phyloP scores from a whole-genome alignment of 2,888 invertebrate genomes.

The Brassicogethes aeneus region DNA sequence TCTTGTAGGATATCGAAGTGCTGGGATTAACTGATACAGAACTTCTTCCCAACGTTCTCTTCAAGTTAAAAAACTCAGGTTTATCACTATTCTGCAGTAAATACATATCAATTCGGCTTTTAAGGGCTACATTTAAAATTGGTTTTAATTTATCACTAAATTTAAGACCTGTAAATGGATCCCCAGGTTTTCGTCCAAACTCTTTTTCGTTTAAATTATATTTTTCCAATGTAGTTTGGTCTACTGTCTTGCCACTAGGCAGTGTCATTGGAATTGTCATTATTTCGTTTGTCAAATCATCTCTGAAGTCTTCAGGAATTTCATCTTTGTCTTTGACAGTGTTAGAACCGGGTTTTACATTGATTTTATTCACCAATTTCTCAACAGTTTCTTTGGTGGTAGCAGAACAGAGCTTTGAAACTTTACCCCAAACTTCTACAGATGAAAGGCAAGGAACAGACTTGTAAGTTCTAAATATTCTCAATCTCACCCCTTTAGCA shows the following conservation, averaged over 20 bases:
- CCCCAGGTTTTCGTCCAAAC: conserved; percentile 60
- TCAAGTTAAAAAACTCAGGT: conserved; percentile 30
- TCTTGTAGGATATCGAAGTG: too few relatives aligned
- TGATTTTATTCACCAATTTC: conserved; percentile 21
- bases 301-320: conserved; percentile 66
- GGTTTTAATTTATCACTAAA: conserved; percentile 54
- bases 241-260: conserved; percentile 67
- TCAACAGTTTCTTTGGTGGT: conserved; percentile 31
- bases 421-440: conserved; percentile 61
- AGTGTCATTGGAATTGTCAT: conserved; percentile 68
- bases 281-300: conserved; percentile 64
- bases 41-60: neutral
- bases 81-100: conserved; percentile 49
- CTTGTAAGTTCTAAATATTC: conserved; percentile 52
- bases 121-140: conserved; percentile 54
- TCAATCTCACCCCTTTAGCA: conserved; percentile 46
- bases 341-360: neutral
- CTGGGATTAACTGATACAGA: too few relatives aligned
- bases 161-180: conserved; percentile 67
- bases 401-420: conserved; percentile 40
- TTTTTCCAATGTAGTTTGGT: conserved; percentile 62
- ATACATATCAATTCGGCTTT: conserved; percentile 65
- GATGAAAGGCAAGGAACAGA: conserved; percentile 58
- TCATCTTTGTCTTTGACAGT: conserved; percentile 25
- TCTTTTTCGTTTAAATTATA: conserved; percentile 54